A percentile compares a stretch with the other conserved stretches of the same genome.
These are phyloP conservation scores for Polypterus bichir DNA, from an alignment of 2,113 vertebrate genomes.

Conservation along the genomic window DNA sequence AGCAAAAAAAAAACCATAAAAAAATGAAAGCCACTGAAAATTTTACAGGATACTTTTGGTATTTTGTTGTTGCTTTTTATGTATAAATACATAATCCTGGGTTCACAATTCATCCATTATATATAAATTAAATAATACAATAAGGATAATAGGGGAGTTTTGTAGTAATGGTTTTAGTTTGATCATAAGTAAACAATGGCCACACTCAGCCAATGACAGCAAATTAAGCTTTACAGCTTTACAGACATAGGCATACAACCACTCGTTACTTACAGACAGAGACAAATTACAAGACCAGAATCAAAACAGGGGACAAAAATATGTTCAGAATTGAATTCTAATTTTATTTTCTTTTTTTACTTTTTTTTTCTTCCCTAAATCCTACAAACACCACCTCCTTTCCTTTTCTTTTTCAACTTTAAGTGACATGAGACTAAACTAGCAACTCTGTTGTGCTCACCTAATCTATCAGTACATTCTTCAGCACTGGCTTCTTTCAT, in stretches of 20 bases:
- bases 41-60: conserved; percentile 70
- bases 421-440: too few species aligned
- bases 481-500: too few species aligned
- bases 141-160: too few species aligned
- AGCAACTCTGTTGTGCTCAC: too few species aligned
- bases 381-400: conserved; percentile 45
- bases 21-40: conserved; percentile 84
- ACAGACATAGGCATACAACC: conserved; percentile 14
- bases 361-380: conserved; percentile 55
- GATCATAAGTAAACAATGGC: too few species aligned
- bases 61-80: conserved; percentile 50
- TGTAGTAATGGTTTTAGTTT: too few species aligned
- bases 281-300: conserved; percentile 48
- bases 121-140: too few species aligned
- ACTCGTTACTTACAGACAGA: conserved; percentile 48
- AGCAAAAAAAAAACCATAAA: conserved; percentile 13
- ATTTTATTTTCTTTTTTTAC: conserved; percentile 33
- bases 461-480: too few species aligned
- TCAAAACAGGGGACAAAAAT: conserved; percentile 30
- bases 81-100: conserved; percentile 37
- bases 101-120: conserved; percentile 27
- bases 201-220: too few species aligned
- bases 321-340: conserved; percentile 42
- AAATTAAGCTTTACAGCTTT: too few species aligned
- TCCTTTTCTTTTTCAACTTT: conserved; percentile 12